Conservation (phyloP, 2,888 invertebrate genomes). For the Tinea trinotella region DNA sequence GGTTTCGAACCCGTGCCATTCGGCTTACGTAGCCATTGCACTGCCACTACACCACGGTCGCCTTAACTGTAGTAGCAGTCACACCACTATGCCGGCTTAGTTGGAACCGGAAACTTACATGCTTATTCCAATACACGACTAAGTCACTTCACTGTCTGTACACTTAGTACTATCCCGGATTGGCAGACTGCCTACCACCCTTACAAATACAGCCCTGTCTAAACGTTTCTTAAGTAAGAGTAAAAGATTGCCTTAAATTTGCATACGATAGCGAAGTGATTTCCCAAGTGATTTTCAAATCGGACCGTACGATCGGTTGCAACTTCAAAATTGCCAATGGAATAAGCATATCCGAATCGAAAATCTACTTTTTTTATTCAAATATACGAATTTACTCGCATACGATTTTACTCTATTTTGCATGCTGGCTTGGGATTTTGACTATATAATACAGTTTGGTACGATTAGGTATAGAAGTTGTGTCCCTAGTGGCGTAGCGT, state of each 20-base stretch:
- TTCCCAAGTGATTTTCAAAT: conserved; percentile 20
- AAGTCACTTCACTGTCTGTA: no score
- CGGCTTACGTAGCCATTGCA: no score
- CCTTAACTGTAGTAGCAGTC: no score
- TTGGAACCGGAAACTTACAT: no score
- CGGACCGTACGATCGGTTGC: conserved; percentile 17
- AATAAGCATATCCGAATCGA: conserved; percentile 50
- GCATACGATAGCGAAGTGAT: conserved; percentile 19
- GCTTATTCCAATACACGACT: no score
- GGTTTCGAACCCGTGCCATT: no score
- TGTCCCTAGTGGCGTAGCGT: not conserved
- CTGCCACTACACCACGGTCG: no score
- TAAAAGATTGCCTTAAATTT: conserved; percentile 13
- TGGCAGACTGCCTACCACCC: no score
- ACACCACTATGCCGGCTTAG: no score
- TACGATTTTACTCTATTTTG: conserved; percentile 16
- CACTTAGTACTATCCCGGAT: no score
- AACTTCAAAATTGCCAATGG: conserved; percentile 5
- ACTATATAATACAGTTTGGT: not conserved
- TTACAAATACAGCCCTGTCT: not conserved
- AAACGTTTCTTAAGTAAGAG: not conserved
- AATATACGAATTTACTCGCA: conserved; percentile 14
- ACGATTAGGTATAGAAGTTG: not conserved
- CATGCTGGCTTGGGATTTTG: conserved; percentile 10
- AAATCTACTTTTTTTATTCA: conserved; percentile 59